phyloP scores from a whole-genome alignment of 2,797 vertebrate species.

The Lateolabrax maculatus region DNA sequence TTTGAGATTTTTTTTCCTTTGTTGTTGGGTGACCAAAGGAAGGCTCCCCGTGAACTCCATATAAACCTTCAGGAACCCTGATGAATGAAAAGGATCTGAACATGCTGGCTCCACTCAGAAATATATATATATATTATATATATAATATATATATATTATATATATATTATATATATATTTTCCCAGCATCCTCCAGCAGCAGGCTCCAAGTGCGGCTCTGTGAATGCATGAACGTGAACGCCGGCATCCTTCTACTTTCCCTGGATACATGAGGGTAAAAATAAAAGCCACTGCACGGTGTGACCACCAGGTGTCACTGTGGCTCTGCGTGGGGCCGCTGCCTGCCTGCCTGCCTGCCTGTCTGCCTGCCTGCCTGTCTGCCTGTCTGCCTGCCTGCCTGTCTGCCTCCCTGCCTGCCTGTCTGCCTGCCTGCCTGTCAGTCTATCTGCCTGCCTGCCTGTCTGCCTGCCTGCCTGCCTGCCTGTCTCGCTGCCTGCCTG shows the following conservation, averaged over 20 bases:
- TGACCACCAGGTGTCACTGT: conserved; percentile 61
- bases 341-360: neutral
- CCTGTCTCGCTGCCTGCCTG: too few species aligned
- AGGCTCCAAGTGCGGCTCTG: too few species aligned
- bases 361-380: conserved; percentile 2
- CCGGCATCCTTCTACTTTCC: conserved; percentile 10
- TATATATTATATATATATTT: too few species aligned
- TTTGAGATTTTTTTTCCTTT: too few species aligned
- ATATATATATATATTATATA: too few species aligned
- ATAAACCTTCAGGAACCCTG: neutral
- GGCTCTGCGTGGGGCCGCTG: neutral
- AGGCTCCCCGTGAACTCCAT: too few species aligned
- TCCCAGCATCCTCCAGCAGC: too few species aligned
- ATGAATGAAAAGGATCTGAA: neutral
- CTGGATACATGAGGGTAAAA: conserved; percentile 54
- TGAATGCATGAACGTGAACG: conserved; percentile 6
- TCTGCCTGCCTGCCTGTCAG: conserved; percentile 2
- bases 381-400: conserved; percentile 2
- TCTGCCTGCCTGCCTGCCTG: conserved; percentile 2
- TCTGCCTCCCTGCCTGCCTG: conserved; percentile 2
- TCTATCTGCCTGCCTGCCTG: conserved; percentile 13
- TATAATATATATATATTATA: too few species aligned
- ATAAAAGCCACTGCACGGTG: neutral
- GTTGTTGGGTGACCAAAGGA: neutral
- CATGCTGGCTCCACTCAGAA: too few species aligned